Evolutionary conservation across 2,113 vertebrate species (phyloP).

Genomic region (Prinia subflava): DNA sequence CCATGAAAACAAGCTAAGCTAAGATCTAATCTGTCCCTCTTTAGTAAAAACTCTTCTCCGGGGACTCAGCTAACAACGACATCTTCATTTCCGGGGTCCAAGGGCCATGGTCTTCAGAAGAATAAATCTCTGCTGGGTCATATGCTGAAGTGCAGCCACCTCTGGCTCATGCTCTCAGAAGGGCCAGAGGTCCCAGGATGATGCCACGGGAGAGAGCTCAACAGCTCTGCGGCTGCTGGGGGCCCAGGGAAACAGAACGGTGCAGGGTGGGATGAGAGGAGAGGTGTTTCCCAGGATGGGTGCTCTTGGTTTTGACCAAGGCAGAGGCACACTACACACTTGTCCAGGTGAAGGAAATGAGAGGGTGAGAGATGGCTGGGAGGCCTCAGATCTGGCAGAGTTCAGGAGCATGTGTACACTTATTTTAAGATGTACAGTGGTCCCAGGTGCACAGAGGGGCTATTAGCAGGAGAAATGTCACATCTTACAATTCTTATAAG

Average conservation of each 20-base stretch:
- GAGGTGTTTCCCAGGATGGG: not conserved
- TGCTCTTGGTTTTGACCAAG: not conserved
- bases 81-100: not conserved
- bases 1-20: not conserved
- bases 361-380: not conserved
- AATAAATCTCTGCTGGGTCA: not conserved
- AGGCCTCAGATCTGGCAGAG: not conserved
- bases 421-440: not conserved
- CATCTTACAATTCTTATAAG: not conserved
- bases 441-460: not conserved
- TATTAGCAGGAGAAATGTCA: not conserved
- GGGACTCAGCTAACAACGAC: not conserved
- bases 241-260: not conserved
- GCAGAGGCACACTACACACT: not conserved
- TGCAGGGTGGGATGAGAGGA: not conserved
- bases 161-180: not conserved
- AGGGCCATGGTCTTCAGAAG: not conserved
- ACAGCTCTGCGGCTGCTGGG: not conserved
- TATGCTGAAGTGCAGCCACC: not conserved
- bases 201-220: not conserved
- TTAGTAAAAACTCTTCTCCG: not conserved
- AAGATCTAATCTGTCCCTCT: not conserved
- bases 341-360: rapidly evolving
- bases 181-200: not conserved
- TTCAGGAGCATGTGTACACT: not conserved